These are phyloP conservation scores for Gonatopus flavifemur DNA, from an alignment of 1,140 invertebrate genomes.

Conservation along the genomic window DNA sequence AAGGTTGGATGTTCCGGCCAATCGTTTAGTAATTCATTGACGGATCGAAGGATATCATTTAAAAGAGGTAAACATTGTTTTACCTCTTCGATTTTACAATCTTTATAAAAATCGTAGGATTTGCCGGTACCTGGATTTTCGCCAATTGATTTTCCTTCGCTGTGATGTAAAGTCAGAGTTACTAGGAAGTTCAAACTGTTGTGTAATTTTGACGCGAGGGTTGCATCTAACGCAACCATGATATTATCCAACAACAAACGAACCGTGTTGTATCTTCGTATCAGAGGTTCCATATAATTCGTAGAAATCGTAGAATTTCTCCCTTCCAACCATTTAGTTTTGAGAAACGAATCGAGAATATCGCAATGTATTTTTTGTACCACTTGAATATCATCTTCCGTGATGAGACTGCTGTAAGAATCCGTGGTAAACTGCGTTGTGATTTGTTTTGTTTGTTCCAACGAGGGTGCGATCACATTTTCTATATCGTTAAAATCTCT, in stretches of 20 bases:
- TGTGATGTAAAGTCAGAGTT: slow-evolving; percentile 23
- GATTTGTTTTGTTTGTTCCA: slow-evolving; percentile 45
- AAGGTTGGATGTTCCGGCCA: slow-evolving; percentile 92
- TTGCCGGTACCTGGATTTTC: slow-evolving; percentile 13
- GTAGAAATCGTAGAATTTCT: slow-evolving; percentile 38
- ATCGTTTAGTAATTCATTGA: slow-evolving; percentile 71
- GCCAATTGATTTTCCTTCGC: not conserved
- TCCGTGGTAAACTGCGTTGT: slow-evolving; percentile 13
- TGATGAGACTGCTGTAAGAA: slow-evolving; percentile 48
- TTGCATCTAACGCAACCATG: slow-evolving; percentile 55
- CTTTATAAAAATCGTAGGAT: slow-evolving; percentile 82
- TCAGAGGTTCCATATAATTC: slow-evolving; percentile 61
- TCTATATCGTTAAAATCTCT: slow-evolving; percentile 68
- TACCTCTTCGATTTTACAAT: slow-evolving; percentile 78
- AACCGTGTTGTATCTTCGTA: slow-evolving; percentile 65
- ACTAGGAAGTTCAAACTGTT: slow-evolving; percentile 60
- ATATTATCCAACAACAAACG: slow-evolving; percentile 55
- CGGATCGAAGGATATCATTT: slow-evolving; percentile 62
- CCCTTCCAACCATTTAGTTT: slow-evolving; percentile 62
- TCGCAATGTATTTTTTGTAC: slow-evolving; percentile 64
- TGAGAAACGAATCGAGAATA: slow-evolving; percentile 61
- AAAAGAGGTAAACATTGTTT: slow-evolving; percentile 72
- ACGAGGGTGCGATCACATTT: slow-evolving; percentile 24
- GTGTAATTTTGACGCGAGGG: slow-evolving; percentile 57
- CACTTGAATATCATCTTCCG: slow-evolving; percentile 61